Evolutionary conservation across 2,113 vertebrate genomes (phyloP).

Genomic region (Oryctolagus cuniculus): DNA sequence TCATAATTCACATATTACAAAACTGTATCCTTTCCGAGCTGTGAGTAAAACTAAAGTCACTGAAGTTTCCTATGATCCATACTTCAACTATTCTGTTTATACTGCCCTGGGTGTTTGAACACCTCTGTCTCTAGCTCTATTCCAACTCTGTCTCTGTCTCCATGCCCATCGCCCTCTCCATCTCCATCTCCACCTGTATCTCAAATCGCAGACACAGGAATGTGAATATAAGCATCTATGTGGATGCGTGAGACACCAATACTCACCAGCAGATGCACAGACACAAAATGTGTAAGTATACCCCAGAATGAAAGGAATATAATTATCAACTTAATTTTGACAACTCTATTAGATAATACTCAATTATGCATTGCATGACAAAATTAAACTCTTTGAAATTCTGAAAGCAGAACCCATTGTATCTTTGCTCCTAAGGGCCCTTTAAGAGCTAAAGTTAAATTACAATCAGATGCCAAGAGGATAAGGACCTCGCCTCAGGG

Average conservation of each 20-base stretch:
- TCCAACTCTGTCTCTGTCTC: not conserved
- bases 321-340: constrained; percentile 55
- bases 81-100: constrained; percentile 33
- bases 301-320: constrained; percentile 27
- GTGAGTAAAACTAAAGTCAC: constrained; percentile 7
- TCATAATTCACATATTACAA: not conserved
- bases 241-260: not conserved
- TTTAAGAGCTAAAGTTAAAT: constrained; percentile 89
- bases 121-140: not conserved
- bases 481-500: constrained; percentile 87
- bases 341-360: constrained; percentile 24
- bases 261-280: not conserved
- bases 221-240: not conserved
- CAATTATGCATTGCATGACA: constrained; percentile 37
- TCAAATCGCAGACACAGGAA: not conserved
- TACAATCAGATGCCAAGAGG: constrained; percentile 88
- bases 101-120: not conserved
- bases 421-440: constrained; percentile 74
- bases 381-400: constrained; percentile 70
- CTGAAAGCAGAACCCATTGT: constrained; percentile 55
- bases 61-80: constrained; percentile 9
- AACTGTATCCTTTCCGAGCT: not conserved
- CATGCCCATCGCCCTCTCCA: too few species aligned
- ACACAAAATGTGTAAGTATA: not conserved
- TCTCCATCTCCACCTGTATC: not conserved